phyloP scores from a whole-genome alignment of 1,140 invertebrate genomes.

The Maniola jurtina region DNA sequence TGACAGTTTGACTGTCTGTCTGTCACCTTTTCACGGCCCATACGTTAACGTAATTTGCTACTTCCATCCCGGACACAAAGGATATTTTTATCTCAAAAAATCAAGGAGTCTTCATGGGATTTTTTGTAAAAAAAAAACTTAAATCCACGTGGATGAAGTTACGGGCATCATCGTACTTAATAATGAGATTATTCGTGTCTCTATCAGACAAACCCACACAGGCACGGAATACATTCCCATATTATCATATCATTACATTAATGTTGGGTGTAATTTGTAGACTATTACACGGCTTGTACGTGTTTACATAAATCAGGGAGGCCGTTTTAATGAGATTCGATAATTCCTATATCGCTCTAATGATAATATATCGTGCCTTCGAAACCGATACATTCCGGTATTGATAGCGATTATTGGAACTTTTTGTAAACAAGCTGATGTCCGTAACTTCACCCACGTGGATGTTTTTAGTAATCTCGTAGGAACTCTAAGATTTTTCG shows the following conservation, averaged over 20 bases:
- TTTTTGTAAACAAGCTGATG: no score
- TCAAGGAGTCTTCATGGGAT: no score
- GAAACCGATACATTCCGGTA: conserved; percentile 23
- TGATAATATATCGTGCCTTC: conserved; percentile 41
- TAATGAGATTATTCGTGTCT: neutral
- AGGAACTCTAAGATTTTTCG: no score
- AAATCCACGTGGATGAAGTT: neutral
- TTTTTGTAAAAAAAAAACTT: no score
- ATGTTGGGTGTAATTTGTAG: conserved; percentile 40
- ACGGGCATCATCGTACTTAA: neutral
- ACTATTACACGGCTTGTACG: conserved; percentile 29
- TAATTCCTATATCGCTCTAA: conserved; percentile 36
- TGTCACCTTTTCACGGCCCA: no score
- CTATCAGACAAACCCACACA: conserved; percentile 8
- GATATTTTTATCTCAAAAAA: no score
- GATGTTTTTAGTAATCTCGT: no score
- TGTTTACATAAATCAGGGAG: conserved; percentile 42
- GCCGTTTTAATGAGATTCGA: conserved; percentile 43
- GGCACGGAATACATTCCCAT: conserved; percentile 2
- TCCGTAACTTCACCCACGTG: no score
- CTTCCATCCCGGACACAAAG: no score
- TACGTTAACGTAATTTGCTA: no score
- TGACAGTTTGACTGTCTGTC: no score
- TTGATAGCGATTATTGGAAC: conserved; percentile 15
- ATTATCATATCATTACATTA: conserved; percentile 36